Percentiles rank a stretch among this genome's conserved stretches.
phyloP scores from a whole-genome alignment of 2,888 invertebrate species.

The Platerodrilus igneus region DNA sequence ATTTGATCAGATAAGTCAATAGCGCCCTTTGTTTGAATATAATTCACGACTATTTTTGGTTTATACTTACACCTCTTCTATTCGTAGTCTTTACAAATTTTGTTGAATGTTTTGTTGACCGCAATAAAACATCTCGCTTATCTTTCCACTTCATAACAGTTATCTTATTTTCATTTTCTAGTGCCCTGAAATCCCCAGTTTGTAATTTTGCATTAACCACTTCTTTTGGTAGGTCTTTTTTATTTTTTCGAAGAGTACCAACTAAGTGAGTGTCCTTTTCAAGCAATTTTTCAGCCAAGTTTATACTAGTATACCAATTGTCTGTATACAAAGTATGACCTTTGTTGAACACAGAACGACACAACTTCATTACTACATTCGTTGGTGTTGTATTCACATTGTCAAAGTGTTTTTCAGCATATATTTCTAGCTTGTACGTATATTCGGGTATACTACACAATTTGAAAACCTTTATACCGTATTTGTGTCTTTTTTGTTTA shows the following conservation, averaged over 20 bases:
- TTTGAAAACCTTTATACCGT: slow-evolving; percentile 4
- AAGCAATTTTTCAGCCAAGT: slow-evolving; percentile 4
- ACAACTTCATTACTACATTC: too few species aligned
- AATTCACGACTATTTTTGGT: slow-evolving; percentile 2
- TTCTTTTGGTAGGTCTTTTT: too few species aligned
- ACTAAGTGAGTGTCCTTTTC: slow-evolving; percentile 5
- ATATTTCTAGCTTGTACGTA: slow-evolving; percentile 3
- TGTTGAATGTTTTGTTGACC: slow-evolving; percentile 37
- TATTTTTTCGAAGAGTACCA: too few species aligned
- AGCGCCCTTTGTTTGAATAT: too few species aligned
- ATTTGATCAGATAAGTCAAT: slow-evolving; percentile 12
- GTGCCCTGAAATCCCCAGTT: slow-evolving; percentile 28
- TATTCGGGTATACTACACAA: not conserved
- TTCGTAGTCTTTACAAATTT: slow-evolving; percentile 21
- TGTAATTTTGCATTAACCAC: slow-evolving; percentile 35
- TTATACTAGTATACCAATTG: slow-evolving; percentile 16
- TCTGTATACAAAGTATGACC: slow-evolving; percentile 14
- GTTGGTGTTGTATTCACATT: not conserved
- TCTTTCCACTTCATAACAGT: slow-evolving; percentile 33
- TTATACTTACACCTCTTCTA: slow-evolving; percentile 1
- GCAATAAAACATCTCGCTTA: slow-evolving; percentile 32
- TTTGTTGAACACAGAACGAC: slow-evolving; percentile 11
- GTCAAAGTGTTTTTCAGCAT: not conserved
- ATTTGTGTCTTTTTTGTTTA: slow-evolving; percentile 4
- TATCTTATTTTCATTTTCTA: slow-evolving; percentile 35